These are phyloP conservation scores for Lithobates sylvaticus DNA, from an alignment of 2,797 vertebrate genomes.

Conservation along the genomic window DNA sequence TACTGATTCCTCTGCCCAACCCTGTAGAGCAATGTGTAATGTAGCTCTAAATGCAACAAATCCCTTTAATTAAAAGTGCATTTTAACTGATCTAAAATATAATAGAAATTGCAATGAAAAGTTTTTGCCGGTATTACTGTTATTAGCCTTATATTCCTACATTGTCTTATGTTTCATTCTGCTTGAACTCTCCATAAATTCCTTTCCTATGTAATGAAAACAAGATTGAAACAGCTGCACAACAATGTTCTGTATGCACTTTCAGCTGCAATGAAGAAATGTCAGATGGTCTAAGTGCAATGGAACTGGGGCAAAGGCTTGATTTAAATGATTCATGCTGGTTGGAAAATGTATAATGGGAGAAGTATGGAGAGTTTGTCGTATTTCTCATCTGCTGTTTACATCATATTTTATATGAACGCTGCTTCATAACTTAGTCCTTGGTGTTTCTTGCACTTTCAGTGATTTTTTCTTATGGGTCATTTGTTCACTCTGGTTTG, in stretches of 20 bases:
- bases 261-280: conserved; percentile 36
- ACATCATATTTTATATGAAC: conserved; percentile 37
- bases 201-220: conserved; percentile 24
- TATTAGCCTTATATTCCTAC: background rate
- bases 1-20: no score
- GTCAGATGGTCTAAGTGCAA: conserved; percentile 29
- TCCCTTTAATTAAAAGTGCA: no score
- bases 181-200: conserved; percentile 1
- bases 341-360: conserved; percentile 21
- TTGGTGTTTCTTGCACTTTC: conserved; percentile 12
- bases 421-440: conserved; percentile 4
- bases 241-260: conserved; percentile 18
- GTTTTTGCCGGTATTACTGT: background rate
- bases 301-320: conserved; percentile 30
- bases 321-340: conserved; percentile 46
- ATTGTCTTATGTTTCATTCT: background rate
- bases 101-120: background rate
- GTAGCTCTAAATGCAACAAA: no score
- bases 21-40: no score
- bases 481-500: conserved; percentile 26
- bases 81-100: no score
- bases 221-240: conserved; percentile 39
- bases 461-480: conserved; percentile 40
- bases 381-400: conserved; percentile 46
- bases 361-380: conserved; percentile 7